Evolutionary conservation across 2,797 vertebrate genomes (phyloP).

Genomic region (Pogoniulus pusillus): DNA sequence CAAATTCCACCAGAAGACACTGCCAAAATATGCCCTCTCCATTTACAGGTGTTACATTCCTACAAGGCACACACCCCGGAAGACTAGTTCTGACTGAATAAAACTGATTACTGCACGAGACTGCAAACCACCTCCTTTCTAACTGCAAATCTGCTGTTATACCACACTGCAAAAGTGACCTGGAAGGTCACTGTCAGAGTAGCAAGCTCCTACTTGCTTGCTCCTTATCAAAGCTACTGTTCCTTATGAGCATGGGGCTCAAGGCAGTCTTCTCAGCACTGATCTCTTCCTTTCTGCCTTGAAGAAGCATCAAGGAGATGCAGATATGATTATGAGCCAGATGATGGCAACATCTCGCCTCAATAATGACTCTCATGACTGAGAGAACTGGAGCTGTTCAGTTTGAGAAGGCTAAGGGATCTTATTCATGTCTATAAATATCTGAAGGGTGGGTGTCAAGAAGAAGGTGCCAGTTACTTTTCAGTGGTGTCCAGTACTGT

Average conservation of each 20-base stretch:
- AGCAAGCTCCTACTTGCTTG: neutral
- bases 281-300: neutral
- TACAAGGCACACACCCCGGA: accelerated
- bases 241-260: neutral
- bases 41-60: neutral
- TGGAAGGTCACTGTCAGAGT: neutral
- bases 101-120: neutral
- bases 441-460: too few relatives aligned
- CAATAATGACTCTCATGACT: neutral
- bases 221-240: neutral
- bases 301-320: neutral
- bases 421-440: too few relatives aligned
- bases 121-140: neutral
- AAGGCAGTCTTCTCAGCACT: neutral
- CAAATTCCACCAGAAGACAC: neutral
- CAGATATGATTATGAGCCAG: neutral
- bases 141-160: neutral
- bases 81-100: neutral
- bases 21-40: neutral
- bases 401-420: too few relatives aligned
- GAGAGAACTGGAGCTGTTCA: too few relatives aligned
- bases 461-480: too few relatives aligned
- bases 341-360: neutral
- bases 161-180: neutral
- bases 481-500: too few relatives aligned